A percentile compares a stretch with the other conserved stretches of the same genome.
Conservation (phyloP, 1,140 invertebrate species). For the Ditylenchus dipsaci region DNA sequence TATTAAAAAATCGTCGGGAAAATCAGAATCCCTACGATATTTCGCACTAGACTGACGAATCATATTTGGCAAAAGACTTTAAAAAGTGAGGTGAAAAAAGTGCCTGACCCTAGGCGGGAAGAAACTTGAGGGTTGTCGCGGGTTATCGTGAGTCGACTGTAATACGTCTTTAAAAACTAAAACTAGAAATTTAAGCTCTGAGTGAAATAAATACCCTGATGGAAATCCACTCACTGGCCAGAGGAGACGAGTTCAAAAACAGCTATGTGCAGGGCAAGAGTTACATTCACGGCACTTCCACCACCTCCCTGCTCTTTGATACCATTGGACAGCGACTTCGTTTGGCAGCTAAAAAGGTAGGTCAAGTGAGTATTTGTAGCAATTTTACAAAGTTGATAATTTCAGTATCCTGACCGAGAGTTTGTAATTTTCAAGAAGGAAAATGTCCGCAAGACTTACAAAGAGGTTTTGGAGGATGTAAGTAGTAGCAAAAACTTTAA, state of each 20-base stretch:
- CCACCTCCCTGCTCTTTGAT: constrained; percentile 43
- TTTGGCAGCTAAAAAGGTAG: constrained; percentile 38
- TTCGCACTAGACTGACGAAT: too few relatives aligned
- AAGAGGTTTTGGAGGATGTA: constrained; percentile 48
- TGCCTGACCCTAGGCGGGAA: too few relatives aligned
- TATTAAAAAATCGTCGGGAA: too few relatives aligned
- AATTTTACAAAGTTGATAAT: neutral
- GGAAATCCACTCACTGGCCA: constrained; percentile 26
- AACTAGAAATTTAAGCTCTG: neutral
- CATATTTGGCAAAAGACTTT: too few relatives aligned
- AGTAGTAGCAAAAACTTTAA: constrained; percentile 9
- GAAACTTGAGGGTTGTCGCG: too few relatives aligned
- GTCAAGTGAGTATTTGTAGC: neutral
- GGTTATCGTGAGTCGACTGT: too few relatives aligned
- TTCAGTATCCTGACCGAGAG: constrained; percentile 44
- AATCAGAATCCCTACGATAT: too few relatives aligned
- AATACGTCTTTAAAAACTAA: neutral
- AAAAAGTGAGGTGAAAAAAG: too few relatives aligned
- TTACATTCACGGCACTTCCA: constrained; percentile 52
- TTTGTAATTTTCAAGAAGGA: constrained; percentile 54
- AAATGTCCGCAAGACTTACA: constrained; percentile 51
- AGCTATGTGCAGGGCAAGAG: constrained; percentile 20
- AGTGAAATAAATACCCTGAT: constrained; percentile 5
- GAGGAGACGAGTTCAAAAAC: constrained; percentile 3
- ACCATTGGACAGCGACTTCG: constrained; percentile 52